Evolutionary conservation across 2,797 vertebrate genomes (phyloP).

Genomic region (Pygocentrus nattereri): DNA sequence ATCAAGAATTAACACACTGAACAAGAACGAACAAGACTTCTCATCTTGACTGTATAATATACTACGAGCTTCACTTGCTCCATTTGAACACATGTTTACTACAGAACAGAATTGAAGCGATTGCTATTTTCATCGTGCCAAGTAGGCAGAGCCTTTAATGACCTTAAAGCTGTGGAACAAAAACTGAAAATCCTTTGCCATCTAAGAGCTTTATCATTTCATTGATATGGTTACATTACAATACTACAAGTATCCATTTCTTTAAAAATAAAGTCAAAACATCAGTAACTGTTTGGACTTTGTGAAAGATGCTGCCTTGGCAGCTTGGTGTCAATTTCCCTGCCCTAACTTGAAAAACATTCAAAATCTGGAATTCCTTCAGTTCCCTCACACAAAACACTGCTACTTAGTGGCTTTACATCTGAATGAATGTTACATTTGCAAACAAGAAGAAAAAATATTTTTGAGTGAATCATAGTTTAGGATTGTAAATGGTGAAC

Average conservation of each 20-base stretch:
- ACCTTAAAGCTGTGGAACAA: too few relatives aligned
- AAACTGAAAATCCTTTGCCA: background rate
- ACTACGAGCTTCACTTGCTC: background rate
- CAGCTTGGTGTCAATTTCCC: background rate
- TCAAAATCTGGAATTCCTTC: background rate
- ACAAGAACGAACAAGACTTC: background rate
- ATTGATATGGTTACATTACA: background rate
- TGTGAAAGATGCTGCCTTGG: slow-evolving; percentile 8
- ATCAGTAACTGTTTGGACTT: slow-evolving; percentile 32
- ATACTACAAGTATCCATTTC: slow-evolving; percentile 7
- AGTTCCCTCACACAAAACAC: background rate
- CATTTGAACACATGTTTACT: background rate
- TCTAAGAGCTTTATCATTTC: background rate
- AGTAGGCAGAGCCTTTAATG: background rate
- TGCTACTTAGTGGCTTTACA: background rate
- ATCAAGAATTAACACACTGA: background rate
- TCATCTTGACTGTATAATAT: background rate
- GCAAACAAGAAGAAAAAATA: slow-evolving; percentile 14
- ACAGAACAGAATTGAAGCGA: background rate
- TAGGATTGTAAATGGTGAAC: background rate
- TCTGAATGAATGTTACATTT: slow-evolving; percentile 4
- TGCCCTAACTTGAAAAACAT: background rate
- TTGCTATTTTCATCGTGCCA: background rate
- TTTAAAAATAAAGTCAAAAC: slow-evolving; percentile 43
- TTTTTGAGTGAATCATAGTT: background rate